Percentiles rank a stretch among this genome's conserved stretches.
These are phyloP conservation scores for Deilephila elpenor DNA, from an alignment of 2,888 invertebrate species.

Conservation along the genomic window DNA sequence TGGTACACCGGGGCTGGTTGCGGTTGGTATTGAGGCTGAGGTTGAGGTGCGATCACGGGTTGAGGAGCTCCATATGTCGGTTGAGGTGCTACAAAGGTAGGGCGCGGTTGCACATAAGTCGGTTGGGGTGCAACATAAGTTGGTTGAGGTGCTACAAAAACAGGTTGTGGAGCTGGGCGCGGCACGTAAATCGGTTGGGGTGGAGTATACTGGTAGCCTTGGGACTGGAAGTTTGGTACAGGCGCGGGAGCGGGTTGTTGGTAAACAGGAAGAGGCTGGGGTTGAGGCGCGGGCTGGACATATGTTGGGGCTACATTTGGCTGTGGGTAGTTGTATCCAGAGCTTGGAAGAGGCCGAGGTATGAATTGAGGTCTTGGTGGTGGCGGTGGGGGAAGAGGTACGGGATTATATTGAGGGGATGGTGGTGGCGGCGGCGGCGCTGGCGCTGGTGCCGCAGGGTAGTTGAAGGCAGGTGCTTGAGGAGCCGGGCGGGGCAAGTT, in stretches of 20 bases:
- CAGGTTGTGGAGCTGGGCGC: slow-evolving; percentile 32
- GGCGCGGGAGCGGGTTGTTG: slow-evolving; percentile 37
- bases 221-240: slow-evolving; percentile 37
- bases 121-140: slow-evolving; percentile 25
- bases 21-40: slow-evolving; percentile 33
- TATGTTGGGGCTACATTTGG: slow-evolving; percentile 50
- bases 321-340: slow-evolving; percentile 58
- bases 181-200: slow-evolving; percentile 33
- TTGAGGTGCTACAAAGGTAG: slow-evolving; percentile 35
- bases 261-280: slow-evolving; percentile 29
- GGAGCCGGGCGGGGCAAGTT: slow-evolving; percentile 68
- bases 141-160: slow-evolving; percentile 26
- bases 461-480: slow-evolving; percentile 60
- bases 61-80: slow-evolving; percentile 22
- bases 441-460: slow-evolving; percentile 50
- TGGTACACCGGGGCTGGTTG: slow-evolving; percentile 35
- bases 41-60: slow-evolving; percentile 30
- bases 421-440: slow-evolving; percentile 38
- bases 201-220: slow-evolving; percentile 35
- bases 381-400: slow-evolving; percentile 36
- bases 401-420: slow-evolving; percentile 38
- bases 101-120: slow-evolving; percentile 33
- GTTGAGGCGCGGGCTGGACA: slow-evolving; percentile 46
- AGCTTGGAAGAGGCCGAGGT: slow-evolving; percentile 48
- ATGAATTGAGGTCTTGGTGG: slow-evolving; percentile 42